A percentile compares a stretch with the other conserved stretches of the same genome.
phyloP scores from a whole-genome alignment of 2,113 vertebrate genomes.

The Lepisosteus oculatus region DNA sequence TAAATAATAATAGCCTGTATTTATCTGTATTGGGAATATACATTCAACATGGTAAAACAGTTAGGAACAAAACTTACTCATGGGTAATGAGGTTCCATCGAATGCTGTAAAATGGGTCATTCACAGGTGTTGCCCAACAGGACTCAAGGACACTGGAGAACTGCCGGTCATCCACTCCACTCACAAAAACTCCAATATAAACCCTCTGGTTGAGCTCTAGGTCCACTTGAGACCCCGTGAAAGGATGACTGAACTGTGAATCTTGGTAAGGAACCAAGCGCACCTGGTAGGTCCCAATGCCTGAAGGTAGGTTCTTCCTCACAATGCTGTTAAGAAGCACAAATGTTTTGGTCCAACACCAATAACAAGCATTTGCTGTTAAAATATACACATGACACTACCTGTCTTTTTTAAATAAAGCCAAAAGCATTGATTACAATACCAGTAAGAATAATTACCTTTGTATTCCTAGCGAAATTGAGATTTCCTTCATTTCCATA shows the following conservation, averaged over 20 bases:
- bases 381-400: no score
- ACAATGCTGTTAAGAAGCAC: conserved; percentile 37
- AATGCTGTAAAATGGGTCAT: conserved; percentile 20
- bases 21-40: no score
- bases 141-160: conserved; percentile 46
- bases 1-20: no score
- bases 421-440: no score
- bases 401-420: no score
- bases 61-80: conserved; percentile 39
- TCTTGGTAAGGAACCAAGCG: conserved; percentile 51
- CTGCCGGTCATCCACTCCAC: conserved; percentile 47
- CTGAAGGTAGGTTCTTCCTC: conserved; percentile 36
- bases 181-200: conserved; percentile 44
- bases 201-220: conserved; percentile 41
- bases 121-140: conserved; percentile 61
- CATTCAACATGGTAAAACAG: neutral
- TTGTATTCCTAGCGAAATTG: no score
- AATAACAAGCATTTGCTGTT: no score
- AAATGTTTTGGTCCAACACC: no score
- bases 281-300: conserved; percentile 40
- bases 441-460: no score
- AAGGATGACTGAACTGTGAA: conserved; percentile 35
- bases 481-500: no score
- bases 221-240: conserved; percentile 21
- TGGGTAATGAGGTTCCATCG: conserved; percentile 52